phyloP scores from a whole-genome alignment of 1,140 invertebrate species.

The Schlechtendalia chinensis region DNA sequence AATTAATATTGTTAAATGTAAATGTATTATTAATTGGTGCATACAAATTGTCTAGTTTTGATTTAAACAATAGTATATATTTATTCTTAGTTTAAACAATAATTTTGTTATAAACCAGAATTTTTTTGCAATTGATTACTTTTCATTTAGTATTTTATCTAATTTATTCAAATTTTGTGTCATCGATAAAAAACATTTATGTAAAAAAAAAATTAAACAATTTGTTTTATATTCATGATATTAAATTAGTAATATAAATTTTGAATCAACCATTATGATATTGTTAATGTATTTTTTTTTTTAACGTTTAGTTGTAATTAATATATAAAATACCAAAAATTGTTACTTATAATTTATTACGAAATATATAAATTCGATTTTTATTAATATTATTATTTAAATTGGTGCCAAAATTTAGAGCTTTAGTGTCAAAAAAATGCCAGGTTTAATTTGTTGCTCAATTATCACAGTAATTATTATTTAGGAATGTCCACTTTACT shows the following conservation, averaged over 20 bases:
- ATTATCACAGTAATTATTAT: slow-evolving; percentile 38
- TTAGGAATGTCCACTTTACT: neutral
- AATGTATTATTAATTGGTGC: neutral
- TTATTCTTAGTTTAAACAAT: neutral
- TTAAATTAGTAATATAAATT: neutral
- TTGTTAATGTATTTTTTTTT: neutral
- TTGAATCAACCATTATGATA: neutral
- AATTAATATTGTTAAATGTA: neutral
- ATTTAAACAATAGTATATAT: neutral
- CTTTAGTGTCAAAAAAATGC: slow-evolving; percentile 31
- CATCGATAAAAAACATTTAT: neutral
- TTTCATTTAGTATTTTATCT: neutral
- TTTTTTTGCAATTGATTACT: slow-evolving; percentile 5
- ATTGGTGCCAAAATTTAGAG: slow-evolving; percentile 46
- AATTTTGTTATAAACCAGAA: slow-evolving; percentile 9
- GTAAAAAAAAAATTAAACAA: neutral
- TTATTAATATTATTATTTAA: slow-evolving; percentile 29
- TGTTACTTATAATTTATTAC: slow-evolving; percentile 15
- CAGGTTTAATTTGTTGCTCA: slow-evolving; percentile 47
- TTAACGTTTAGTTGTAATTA: slow-evolving; percentile 21
- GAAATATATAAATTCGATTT: slow-evolving; percentile 14
- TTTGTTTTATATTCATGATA: neutral
- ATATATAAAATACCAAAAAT: slow-evolving; percentile 35
- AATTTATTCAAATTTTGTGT: slow-evolving; percentile 3
- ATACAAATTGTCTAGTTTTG: neutral